Conservation (phyloP, 2,113 vertebrate species). For the Pachycephala philippinensis region DNA sequence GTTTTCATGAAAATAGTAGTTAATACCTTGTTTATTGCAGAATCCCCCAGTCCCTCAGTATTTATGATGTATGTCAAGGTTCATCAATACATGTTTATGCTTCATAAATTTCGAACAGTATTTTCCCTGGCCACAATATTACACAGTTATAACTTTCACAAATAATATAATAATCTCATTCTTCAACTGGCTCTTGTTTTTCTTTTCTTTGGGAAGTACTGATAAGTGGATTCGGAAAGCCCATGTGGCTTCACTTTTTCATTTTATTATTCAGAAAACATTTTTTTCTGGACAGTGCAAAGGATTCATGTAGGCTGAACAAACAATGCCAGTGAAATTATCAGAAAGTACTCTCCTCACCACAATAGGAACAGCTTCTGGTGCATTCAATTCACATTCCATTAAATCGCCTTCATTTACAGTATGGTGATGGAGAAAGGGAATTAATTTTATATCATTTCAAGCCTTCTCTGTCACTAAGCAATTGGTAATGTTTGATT, state of each 20-base stretch:
- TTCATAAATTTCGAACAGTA: background rate
- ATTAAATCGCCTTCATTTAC: background rate
- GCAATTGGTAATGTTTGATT: background rate
- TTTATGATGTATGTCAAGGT: background rate
- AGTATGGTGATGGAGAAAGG: background rate
- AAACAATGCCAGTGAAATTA: background rate
- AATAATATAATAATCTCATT: background rate
- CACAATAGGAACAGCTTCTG: background rate
- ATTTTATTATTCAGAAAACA: background rate
- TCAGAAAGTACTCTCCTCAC: background rate
- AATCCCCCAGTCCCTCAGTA: background rate
- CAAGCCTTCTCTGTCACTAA: background rate
- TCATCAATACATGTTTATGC: background rate
- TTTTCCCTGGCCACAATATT: background rate
- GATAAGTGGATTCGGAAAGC: background rate
- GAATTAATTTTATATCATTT: background rate
- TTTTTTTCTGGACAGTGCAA: background rate
- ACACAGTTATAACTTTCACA: background rate
- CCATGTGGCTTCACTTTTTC: background rate
- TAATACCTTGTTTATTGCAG: background rate
- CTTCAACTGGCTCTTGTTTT: background rate
- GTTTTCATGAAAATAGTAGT: background rate
- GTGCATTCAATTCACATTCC: background rate
- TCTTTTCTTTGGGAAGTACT: background rate
- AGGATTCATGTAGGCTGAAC: background rate